These are phyloP conservation scores for Blomia tropicalis DNA, from an alignment of 2,888 invertebrate species.

Conservation along the genomic window DNA sequence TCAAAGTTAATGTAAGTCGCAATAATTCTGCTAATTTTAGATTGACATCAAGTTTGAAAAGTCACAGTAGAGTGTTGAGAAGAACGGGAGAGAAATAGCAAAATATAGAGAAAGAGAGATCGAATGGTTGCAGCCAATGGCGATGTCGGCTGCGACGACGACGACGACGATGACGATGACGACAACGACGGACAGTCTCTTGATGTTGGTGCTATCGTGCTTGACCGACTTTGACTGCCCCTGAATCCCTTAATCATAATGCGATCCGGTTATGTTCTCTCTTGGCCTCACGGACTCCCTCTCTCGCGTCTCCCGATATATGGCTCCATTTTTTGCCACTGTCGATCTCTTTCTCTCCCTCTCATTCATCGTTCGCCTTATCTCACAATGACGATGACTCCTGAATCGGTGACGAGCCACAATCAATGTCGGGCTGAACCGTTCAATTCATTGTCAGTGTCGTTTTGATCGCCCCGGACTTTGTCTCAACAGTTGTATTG, in stretches of 20 bases:
- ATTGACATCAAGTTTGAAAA: slow-evolving; percentile 7
- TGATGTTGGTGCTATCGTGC: neutral
- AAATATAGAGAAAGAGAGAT: slow-evolving; percentile 4
- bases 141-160: too few species aligned
- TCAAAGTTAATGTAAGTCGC: slow-evolving; percentile 7
- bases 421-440: neutral
- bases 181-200: neutral
- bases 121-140: too few species aligned
- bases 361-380: neutral
- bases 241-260: slow-evolving; percentile 12
- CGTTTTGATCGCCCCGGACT: too few species aligned
- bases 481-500: too few species aligned
- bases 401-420: neutral
- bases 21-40: slow-evolving; percentile 15
- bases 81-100: slow-evolving; percentile 5
- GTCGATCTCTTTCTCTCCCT: neutral
- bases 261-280: slow-evolving; percentile 8
- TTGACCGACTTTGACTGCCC: slow-evolving; percentile 18
- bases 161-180: neutral
- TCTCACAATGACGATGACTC: neutral
- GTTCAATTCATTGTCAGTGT: too few species aligned
- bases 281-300: neutral
- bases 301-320: neutral
- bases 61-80: neutral
- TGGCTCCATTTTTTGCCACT: neutral